Percentiles rank a stretch among this genome's conserved stretches.
phyloP scores from a whole-genome alignment of 2,797 vertebrate genomes.

The Ceyx erithaca region DNA sequence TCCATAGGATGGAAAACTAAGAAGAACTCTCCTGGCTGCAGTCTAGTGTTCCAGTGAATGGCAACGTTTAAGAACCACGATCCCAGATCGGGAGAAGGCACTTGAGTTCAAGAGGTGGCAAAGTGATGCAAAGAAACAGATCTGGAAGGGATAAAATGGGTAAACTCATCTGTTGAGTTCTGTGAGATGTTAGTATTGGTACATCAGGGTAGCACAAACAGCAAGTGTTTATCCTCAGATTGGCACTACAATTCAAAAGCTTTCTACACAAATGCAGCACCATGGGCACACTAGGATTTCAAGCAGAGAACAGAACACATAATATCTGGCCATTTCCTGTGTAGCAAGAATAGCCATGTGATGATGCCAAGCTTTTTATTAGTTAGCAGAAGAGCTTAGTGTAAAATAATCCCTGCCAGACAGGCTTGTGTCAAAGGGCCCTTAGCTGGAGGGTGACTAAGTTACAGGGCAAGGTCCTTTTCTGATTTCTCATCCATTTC shows the following conservation, averaged over 20 bases:
- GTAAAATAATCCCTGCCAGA: conserved; percentile 1
- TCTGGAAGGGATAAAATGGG: not conserved
- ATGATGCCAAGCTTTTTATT: not conserved
- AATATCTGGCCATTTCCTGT: not conserved
- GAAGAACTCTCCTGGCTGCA: not conserved
- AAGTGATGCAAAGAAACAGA: not conserved
- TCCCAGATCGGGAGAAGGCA: not conserved
- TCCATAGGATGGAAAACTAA: not conserved
- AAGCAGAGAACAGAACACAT: not conserved
- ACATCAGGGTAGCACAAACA: not conserved
- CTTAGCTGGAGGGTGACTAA: not conserved
- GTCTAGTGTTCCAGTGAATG: not conserved
- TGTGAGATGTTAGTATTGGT: not conserved
- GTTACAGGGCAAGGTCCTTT: not conserved
- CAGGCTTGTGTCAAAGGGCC: not conserved
- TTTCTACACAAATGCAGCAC: not conserved
- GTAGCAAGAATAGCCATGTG: not conserved
- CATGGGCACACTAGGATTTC: not conserved
- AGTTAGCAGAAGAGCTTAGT: not conserved
- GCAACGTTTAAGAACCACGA: not conserved
- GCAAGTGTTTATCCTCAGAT: not conserved
- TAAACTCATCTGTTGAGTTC: not conserved
- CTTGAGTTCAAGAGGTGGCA: not conserved
- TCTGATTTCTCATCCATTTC: conserved; percentile 2
- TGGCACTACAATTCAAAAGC: not conserved